phyloP scores from a whole-genome alignment of 2,113 vertebrate species.

The Rhipidura dahli region DNA sequence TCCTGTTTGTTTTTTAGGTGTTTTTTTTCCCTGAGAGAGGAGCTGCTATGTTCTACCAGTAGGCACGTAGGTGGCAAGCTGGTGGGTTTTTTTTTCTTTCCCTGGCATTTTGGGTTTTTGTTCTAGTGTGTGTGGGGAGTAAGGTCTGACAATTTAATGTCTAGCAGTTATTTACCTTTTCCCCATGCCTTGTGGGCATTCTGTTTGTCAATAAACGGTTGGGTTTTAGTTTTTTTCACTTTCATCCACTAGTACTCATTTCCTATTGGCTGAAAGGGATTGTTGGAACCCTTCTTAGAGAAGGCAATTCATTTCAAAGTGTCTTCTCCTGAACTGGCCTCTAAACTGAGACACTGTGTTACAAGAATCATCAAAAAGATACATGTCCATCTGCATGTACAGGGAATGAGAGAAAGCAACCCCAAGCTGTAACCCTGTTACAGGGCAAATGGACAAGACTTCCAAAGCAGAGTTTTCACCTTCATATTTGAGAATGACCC shows the following conservation, averaged over 20 bases:
- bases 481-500: neutral
- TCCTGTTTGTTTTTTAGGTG: neutral
- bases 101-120: neutral
- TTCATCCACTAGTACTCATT: neutral
- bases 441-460: neutral
- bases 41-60: neutral
- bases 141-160: neutral
- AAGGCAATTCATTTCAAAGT: neutral
- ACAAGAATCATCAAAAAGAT: neutral
- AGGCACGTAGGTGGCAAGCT: neutral
- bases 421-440: neutral
- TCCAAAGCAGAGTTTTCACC: neutral
- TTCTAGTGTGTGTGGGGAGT: fast-evolving
- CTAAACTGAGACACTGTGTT: neutral
- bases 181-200: neutral
- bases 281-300: neutral
- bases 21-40: neutral
- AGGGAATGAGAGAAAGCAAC: neutral
- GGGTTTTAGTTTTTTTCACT: neutral
- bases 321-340: neutral
- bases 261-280: neutral
- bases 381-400: neutral
- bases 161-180: neutral
- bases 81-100: neutral
- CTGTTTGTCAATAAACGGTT: neutral